A percentile compares a stretch with the other conserved stretches of the same genome.
These are phyloP conservation scores for Poeciliopsis infans DNA, from an alignment of 2,797 vertebrate genomes.

Conservation along the genomic window DNA sequence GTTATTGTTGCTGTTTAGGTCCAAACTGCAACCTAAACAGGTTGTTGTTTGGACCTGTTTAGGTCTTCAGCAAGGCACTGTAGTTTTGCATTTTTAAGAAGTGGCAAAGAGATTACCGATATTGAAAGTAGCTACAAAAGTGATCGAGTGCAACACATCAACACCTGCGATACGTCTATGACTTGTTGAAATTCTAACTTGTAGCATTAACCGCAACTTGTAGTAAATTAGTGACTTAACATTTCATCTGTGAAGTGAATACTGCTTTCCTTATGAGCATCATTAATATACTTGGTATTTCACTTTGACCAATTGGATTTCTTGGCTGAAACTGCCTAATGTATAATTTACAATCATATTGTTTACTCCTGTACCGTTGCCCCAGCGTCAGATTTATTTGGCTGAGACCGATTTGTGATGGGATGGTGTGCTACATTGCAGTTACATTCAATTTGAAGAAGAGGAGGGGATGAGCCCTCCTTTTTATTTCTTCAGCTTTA, in stretches of 20 bases:
- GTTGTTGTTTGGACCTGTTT: no score
- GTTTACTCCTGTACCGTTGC: constrained; percentile 46
- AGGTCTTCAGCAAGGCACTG: background rate
- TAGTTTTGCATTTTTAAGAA: background rate
- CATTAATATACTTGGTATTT: constrained; percentile 9
- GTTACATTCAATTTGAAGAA: constrained; percentile 44
- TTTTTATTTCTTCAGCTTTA: constrained; percentile 69
- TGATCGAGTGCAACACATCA: background rate
- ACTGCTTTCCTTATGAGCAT: constrained; percentile 13
- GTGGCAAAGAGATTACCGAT: background rate
- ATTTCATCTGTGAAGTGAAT: background rate
- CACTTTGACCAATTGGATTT: constrained; percentile 38
- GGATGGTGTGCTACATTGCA: constrained; percentile 40
- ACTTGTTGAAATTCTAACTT: background rate
- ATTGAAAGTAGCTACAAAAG: background rate
- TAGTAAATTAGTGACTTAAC: background rate
- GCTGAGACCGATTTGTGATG: constrained; percentile 37
- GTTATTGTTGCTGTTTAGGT: no score
- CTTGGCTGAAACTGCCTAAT: constrained; percentile 22
- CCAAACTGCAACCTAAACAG: no score
- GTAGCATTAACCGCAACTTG: background rate
- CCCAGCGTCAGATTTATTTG: constrained; percentile 50
- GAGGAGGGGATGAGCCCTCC: constrained; percentile 36
- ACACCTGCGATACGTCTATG: background rate
- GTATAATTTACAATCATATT: constrained; percentile 59